Conservation (phyloP, 2,113 vertebrate species). For the Catagonus wagneri region DNA sequence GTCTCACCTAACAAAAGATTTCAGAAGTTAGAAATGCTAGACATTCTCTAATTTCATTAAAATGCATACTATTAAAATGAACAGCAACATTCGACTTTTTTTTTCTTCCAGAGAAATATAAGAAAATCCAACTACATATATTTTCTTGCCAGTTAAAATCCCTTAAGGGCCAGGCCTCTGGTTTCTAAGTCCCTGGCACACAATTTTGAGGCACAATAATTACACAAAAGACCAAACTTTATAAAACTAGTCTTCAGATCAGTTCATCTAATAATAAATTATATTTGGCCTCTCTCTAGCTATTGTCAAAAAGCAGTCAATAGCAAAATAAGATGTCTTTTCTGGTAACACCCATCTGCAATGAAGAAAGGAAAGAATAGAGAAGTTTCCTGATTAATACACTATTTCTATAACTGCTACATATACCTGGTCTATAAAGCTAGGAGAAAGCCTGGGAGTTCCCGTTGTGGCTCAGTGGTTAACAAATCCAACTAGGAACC, state of each 20-base stretch:
- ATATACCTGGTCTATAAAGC: neutral
- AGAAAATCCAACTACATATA: neutral
- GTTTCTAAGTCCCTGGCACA: neutral
- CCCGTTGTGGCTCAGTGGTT: too few species aligned
- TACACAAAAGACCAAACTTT: neutral
- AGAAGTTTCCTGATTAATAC: neutral
- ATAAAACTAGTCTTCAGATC: conserved; percentile 22
- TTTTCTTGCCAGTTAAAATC: neutral
- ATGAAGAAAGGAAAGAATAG: neutral
- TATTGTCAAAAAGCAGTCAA: conserved; percentile 54
- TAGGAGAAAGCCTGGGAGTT: neutral
- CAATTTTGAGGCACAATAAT: neutral
- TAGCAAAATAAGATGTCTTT: neutral
- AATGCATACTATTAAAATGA: neutral
- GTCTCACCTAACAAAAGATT: conserved; percentile 92
- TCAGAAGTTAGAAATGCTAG: conserved; percentile 57
- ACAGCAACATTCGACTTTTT: neutral
- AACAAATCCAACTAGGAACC: too few species aligned
- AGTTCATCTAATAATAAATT: neutral
- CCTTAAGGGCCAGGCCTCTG: neutral
- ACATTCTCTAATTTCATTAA: conserved; percentile 22
- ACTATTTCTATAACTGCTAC: neutral
- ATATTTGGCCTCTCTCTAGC: neutral
- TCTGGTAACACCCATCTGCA: neutral
- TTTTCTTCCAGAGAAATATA: neutral